Evolutionary conservation across 2,797 vertebrate genomes (phyloP).

Genomic region (Pterois miles): DNA sequence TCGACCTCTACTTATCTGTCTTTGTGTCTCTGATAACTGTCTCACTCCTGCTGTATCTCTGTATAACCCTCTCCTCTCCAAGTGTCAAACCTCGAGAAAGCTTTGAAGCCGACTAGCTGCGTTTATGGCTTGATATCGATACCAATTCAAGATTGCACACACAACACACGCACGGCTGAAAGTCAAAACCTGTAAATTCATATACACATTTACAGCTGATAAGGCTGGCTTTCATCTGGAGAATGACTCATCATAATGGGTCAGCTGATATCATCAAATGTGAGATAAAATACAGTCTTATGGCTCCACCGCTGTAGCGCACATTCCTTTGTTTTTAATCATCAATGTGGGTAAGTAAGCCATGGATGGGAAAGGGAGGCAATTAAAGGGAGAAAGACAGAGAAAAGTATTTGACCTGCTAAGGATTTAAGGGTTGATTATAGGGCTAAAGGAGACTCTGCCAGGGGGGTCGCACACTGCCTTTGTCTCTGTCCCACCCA

Average conservation of each 20-base stretch:
- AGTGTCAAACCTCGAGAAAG: conserved; percentile 49
- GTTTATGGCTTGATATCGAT: conserved; percentile 51
- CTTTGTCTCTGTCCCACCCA: conserved; percentile 61
- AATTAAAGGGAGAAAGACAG: conserved; percentile 21
- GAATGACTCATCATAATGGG: conserved; percentile 26
- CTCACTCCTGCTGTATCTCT: conserved; percentile 20
- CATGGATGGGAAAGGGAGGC: conserved; percentile 24
- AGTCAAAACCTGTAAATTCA: conserved; percentile 49
- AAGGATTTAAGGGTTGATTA: conserved; percentile 64
- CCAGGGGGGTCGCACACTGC: conserved; percentile 29
- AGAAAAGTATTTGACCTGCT: conserved; percentile 55
- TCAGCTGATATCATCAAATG: conserved; percentile 28
- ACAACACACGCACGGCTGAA: conserved; percentile 17
- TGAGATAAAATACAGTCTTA: conserved; percentile 26
- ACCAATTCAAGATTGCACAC: conserved; percentile 13
- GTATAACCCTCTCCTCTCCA: conserved; percentile 22
- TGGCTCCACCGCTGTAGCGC: conserved; percentile 15
- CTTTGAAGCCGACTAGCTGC: conserved; percentile 49
- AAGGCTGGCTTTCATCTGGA: conserved; percentile 39
- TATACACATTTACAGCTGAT: conserved; percentile 51
- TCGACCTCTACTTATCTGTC: conserved; percentile 67
- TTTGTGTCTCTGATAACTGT: conserved; percentile 52
- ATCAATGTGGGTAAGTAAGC: conserved; percentile 1
- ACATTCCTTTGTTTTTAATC: conserved; percentile 43
- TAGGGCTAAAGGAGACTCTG: conserved; percentile 43